Evolutionary conservation across 2,888 invertebrate species (phyloP), one percentile per base, ranked within the genome.

Genomic region (Xanthostigma xanthostigma): DNA sequence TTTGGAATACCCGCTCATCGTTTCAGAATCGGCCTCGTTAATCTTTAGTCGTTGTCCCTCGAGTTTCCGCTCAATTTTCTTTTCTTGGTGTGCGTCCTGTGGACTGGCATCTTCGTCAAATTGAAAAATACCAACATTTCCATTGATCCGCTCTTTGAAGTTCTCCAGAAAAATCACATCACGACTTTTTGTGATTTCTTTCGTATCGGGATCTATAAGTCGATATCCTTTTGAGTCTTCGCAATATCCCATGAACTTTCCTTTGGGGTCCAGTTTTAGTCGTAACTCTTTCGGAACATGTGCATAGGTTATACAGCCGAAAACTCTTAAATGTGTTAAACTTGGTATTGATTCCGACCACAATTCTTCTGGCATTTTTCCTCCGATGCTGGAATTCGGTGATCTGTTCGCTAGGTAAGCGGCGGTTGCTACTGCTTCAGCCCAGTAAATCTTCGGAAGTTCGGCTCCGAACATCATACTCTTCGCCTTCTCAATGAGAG

Each of bases 341-440:
- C 60, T 52, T 12, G 61, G 61, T 53, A 60, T 63, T 1, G 46
- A 43, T 14, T 57, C 56, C 13, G 57, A 50, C 60, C 63, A 64
- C 3, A 56, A 33, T 51, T 64, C 65, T 44, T 58, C 51, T 1
- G 63, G 59, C 1, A 59, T 62, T 49, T 49, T 54, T 3, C 44
- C 49, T n/a, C 11, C 34, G 14, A 45, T 27, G 34, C 42, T 45
- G 8, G 27, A 4, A 41, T 14, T 41, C 27, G 45, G 9, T 14
- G 17, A 12, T 17, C 49, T n/a, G 39, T 49, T 49, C 12, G 39
- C 40, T 33, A 44, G 35, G 35, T 49, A 49, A 9, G 49, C 17
- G 8, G 44, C 49, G 12, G 45, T 49, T 13, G 41, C n/a, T 27
- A 52, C 50, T 6, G 59, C 59, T 44, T 61, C 58, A 13, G 58